These are phyloP conservation scores for Urocyon cinereoargenteus DNA, from an alignment of 2,797 vertebrate genomes.

Conservation along the genomic window DNA sequence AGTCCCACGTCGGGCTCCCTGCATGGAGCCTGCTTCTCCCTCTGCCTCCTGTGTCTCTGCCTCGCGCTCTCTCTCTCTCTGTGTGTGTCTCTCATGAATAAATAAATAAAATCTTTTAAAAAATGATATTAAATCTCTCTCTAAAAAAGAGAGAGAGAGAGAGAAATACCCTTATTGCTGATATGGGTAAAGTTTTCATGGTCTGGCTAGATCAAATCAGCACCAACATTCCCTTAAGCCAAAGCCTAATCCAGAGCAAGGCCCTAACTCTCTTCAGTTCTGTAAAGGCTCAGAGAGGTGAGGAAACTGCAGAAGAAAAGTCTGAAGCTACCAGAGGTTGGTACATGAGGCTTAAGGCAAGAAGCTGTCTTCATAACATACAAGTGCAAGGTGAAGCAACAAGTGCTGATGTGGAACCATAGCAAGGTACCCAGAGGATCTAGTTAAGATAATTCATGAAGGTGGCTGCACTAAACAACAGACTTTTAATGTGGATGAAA, in stretches of 20 bases:
- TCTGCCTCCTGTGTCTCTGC: no score
- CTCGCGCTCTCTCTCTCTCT: no score
- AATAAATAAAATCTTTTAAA: no score
- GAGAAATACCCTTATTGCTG: not conserved
- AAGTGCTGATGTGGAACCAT: not conserved
- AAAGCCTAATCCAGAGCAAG: not conserved
- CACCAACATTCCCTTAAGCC: not conserved
- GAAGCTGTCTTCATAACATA: not conserved
- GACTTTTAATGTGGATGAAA: not conserved
- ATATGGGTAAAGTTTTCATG: not conserved
- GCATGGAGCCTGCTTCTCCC: no score
- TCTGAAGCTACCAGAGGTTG: not conserved
- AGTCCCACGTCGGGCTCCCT: no score
- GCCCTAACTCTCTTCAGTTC: not conserved
- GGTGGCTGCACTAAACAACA: not conserved
- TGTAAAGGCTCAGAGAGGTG: not conserved
- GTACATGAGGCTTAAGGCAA: not conserved
- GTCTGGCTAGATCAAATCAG: not conserved
- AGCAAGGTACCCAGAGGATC: not conserved
- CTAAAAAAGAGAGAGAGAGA: no score
- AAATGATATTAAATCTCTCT: no score
- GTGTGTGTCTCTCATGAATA: no score
- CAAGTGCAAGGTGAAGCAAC: not conserved
- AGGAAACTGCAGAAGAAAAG: not conserved
- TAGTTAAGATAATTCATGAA: not conserved